phyloP scores from a whole-genome alignment of 2,797 vertebrate genomes.

The Liasis olivaceus region DNA sequence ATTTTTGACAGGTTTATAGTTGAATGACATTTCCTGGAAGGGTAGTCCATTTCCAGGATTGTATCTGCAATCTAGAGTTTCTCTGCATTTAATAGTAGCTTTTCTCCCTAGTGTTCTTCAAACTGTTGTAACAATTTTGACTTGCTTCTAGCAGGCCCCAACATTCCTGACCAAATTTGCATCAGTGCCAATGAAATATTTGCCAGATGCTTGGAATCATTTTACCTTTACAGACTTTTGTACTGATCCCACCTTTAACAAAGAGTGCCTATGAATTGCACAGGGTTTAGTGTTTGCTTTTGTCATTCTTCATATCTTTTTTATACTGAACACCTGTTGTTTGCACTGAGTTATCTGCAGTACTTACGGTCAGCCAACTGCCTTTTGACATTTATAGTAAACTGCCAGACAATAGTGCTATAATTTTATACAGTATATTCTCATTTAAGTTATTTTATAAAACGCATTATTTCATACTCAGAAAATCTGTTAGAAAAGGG shows the following conservation, averaged over 20 bases:
- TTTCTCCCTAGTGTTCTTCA: background rate
- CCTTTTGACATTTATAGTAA: background rate
- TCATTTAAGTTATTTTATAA: background rate
- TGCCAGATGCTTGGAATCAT: background rate
- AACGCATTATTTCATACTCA: conserved; percentile 12
- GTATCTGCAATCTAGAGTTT: background rate
- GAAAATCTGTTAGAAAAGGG: background rate
- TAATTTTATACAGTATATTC: conserved; percentile 15
- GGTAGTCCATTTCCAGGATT: background rate
- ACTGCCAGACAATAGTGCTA: background rate
- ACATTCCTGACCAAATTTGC: conserved; percentile 32
- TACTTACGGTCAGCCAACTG: conserved; percentile 15
- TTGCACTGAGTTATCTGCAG: conserved; percentile 26
- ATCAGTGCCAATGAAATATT: background rate
- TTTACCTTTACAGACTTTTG: background rate
- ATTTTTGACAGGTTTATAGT: background rate
- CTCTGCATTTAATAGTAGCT: background rate
- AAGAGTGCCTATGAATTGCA: conserved; percentile 38
- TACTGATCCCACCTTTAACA: background rate
- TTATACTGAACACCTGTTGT: conserved; percentile 39
- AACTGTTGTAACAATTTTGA: background rate
- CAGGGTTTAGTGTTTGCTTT: conserved; percentile 24
- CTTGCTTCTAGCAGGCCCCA: conserved; percentile 3
- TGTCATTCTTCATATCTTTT: conserved; percentile 36
- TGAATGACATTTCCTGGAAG: background rate